Conservation (phyloP, 2,797 vertebrate species). For the Psittacula derbiana region DNA sequence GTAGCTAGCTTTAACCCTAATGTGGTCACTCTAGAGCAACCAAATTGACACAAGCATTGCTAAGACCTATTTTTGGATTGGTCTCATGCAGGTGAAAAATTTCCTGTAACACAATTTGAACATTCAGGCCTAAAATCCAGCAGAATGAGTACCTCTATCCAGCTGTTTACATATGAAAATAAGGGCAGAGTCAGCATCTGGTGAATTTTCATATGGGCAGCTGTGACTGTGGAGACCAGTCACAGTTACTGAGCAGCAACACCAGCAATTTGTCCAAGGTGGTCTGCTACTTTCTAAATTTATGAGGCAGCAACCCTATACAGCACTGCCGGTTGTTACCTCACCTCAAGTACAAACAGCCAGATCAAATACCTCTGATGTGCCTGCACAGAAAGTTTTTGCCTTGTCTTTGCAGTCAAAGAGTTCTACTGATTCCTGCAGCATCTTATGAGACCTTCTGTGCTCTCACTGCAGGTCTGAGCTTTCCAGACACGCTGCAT, state of each 20-base stretch:
- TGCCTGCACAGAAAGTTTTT: not conserved
- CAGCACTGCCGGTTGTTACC: not conserved
- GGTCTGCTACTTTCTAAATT: not conserved
- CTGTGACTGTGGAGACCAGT: not conserved
- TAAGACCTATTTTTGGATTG: not conserved
- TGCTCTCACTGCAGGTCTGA: not conserved
- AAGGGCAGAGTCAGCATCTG: not conserved
- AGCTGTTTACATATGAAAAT: not conserved
- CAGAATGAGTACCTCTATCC: not conserved
- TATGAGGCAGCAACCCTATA: not conserved
- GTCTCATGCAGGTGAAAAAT: not conserved
- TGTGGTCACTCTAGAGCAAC: not conserved
- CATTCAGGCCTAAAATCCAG: not conserved
- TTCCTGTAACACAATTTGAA: not conserved
- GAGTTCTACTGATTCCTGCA: not conserved
- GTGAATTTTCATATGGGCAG: not conserved
- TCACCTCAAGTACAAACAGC: not conserved
- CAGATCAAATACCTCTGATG: not conserved
- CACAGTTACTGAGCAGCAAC: not conserved
- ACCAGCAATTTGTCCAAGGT: not conserved
- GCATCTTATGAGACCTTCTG: not conserved
- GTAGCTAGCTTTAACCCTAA: not conserved
- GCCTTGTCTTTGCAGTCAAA: not conserved
- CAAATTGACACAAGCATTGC: not conserved
- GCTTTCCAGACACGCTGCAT: rapidly evolving